Evolutionary conservation across 2,888 invertebrate species (phyloP).

Genomic region (Spilarctia lutea): DNA sequence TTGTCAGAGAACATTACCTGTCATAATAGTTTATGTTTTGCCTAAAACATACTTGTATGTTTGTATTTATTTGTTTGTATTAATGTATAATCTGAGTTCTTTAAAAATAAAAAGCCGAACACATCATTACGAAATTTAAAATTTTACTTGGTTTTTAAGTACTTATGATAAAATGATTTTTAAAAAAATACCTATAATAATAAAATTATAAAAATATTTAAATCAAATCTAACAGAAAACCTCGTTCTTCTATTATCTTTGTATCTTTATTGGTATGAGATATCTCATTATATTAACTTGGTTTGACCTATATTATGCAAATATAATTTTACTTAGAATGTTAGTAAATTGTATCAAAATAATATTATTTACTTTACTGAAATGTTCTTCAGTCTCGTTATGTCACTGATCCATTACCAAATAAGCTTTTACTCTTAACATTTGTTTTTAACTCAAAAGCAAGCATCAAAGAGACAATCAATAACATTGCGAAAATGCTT

Average conservation of each 20-base stretch:
- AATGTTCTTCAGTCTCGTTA: constrained; percentile 23
- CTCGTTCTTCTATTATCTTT: not conserved
- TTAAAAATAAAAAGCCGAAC: not conserved
- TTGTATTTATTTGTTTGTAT: too few species aligned
- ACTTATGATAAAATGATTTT: not conserved
- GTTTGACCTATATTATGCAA: constrained; percentile 8
- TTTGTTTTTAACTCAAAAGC: constrained; percentile 51
- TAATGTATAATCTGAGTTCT: too few species aligned
- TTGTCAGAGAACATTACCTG: too few species aligned
- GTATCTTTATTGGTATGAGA: not conserved
- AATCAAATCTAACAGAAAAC: not conserved
- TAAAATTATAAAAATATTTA: not conserved
- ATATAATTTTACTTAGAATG: constrained; percentile 18
- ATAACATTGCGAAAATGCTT: constrained; percentile 59
- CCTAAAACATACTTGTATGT: not conserved
- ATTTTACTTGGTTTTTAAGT: too few species aligned
- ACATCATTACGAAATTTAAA: not conserved
- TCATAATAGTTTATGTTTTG: too few species aligned
- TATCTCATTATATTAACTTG: constrained; percentile 15
- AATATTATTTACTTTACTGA: constrained; percentile 29
- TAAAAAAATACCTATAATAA: not conserved
- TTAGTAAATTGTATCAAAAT: constrained; percentile 26
- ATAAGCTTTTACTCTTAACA: constrained; percentile 50
- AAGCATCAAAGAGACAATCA: constrained; percentile 61
- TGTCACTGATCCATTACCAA: constrained; percentile 39